Evolutionary conservation across 2,797 vertebrate genomes (phyloP).

Genomic region (Leontopithecus rosalia): DNA sequence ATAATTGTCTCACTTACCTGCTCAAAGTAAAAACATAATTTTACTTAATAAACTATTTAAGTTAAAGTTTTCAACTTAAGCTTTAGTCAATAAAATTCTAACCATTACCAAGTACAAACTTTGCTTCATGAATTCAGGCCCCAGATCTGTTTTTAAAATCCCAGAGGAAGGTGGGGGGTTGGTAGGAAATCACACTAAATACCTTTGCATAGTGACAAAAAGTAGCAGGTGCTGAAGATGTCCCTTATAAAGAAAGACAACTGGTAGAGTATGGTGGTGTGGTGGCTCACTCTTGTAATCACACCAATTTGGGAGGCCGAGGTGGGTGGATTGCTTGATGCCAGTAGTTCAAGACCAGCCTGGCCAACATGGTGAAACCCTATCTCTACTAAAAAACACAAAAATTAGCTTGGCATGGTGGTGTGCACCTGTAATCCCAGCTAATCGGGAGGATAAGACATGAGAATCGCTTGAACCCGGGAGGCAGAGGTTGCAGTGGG

Average conservation of each 20-base stretch:
- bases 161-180: background rate
- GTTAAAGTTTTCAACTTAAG: background rate
- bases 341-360: background rate
- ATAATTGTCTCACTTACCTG: constrained; percentile 42
- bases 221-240: background rate
- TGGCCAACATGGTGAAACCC: background rate
- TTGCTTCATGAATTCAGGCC: background rate
- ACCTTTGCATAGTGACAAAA: background rate
- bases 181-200: background rate
- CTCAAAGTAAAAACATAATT: constrained; percentile 54
- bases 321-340: background rate
- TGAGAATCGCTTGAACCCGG: background rate
- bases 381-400: background rate
- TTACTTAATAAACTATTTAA: constrained; percentile 54
- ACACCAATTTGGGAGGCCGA: background rate
- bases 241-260: background rate
- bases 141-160: background rate
- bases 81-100: constrained; percentile 47
- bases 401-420: background rate
- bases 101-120: background rate
- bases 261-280: background rate
- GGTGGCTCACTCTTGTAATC: background rate
- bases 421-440: background rate
- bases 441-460: no score
- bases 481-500: background rate